Conservation (phyloP, 2,888 invertebrate genomes). For the Thymelicus lineola region DNA sequence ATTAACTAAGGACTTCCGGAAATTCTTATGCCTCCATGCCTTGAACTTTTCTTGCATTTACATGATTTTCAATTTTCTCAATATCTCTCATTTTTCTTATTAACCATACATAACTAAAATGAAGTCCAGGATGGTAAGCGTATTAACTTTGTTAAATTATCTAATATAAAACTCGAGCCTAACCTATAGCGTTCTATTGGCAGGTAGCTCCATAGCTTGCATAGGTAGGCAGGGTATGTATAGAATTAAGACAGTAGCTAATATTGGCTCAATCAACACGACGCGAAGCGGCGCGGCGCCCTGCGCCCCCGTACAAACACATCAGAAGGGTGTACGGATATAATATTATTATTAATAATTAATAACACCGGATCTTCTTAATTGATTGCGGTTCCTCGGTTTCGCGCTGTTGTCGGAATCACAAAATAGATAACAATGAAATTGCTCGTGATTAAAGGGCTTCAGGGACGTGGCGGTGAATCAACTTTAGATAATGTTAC, state of each 20-base stretch:
- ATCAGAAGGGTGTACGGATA: constrained; percentile 56
- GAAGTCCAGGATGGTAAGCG: no score
- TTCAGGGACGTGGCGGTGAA: background rate
- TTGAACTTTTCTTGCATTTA: no score
- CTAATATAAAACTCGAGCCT: no score
- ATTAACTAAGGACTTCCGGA: no score
- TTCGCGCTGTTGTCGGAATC: constrained; percentile 33
- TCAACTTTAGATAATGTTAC: background rate
- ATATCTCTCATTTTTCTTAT: no score
- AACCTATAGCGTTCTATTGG: no score
- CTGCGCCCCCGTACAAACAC: constrained; percentile 52
- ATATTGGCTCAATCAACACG: constrained; percentile 65
- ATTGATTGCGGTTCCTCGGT: constrained; percentile 51
- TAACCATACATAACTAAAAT: no score
- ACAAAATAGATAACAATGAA: constrained; percentile 16
- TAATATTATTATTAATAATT: constrained; percentile 71
- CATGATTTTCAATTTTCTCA: no score
- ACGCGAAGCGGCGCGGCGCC: constrained; percentile 41
- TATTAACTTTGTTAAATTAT: no score
- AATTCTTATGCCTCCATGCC: no score
- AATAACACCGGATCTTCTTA: constrained; percentile 51
- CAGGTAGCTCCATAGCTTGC: background rate
- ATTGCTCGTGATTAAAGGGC: constrained; percentile 18
- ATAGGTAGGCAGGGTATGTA: background rate
- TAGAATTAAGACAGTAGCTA: constrained; percentile 48